Evolutionary conservation across 2,888 invertebrate genomes (phyloP).

Genomic region (Clitarchus hookeri): DNA sequence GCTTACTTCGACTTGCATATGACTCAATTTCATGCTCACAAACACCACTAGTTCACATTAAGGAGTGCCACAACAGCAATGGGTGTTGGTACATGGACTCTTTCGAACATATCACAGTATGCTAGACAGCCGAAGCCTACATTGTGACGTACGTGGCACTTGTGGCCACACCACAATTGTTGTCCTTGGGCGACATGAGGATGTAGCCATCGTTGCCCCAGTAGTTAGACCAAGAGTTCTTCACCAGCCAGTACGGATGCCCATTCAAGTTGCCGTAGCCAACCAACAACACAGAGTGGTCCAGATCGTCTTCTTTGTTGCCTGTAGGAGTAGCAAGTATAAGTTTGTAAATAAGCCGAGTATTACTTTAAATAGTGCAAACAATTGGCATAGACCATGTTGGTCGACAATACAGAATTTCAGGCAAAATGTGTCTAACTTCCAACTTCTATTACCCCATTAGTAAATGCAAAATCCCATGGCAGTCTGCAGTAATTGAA

Average conservation of each 20-base stretch:
- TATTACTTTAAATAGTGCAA: not conserved
- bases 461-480: no score
- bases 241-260: constrained; percentile 88
- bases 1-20: no score
- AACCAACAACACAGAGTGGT: constrained; percentile 93
- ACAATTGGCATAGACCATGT: not conserved
- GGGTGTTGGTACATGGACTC: no score
- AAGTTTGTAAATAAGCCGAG: constrained; percentile 37
- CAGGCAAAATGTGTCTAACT: no score
- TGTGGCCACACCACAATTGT: constrained; percentile 92
- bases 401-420: not conserved
- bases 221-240: constrained; percentile 96
- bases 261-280: constrained; percentile 86
- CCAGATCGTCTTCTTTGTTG: constrained; percentile 76
- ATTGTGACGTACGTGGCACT: constrained; percentile 78
- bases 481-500: no score
- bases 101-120: no score
- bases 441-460: no score
- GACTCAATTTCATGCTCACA: no score
- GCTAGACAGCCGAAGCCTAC: constrained; percentile 19
- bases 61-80: no score
- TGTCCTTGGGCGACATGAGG: constrained; percentile 84
- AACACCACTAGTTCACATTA: no score
- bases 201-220: constrained; percentile 98
- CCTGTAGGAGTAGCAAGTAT: constrained; percentile 57